These are phyloP conservation scores for Caloenas nicobarica DNA, from an alignment of 2,113 vertebrate species.

Conservation along the genomic window DNA sequence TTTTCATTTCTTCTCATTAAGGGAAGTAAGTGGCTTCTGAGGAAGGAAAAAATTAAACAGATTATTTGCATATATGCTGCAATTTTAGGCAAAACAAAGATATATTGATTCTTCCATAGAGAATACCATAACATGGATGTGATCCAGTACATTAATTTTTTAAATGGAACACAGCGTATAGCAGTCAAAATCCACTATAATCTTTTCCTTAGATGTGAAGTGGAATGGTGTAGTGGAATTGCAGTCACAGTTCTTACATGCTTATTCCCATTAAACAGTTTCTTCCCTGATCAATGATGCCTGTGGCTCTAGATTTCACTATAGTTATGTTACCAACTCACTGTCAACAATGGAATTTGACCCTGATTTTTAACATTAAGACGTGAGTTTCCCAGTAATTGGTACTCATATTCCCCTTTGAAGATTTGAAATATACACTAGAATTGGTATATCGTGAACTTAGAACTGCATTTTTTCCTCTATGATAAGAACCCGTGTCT, in stretches of 20 bases:
- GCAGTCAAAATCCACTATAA: neutral
- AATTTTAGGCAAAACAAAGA: neutral
- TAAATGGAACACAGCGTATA: neutral
- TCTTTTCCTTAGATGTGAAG: neutral
- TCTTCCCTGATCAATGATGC: neutral
- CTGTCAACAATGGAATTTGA: neutral
- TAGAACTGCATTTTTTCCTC: neutral
- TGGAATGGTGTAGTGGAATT: neutral
- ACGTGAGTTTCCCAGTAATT: neutral
- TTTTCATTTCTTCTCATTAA: neutral
- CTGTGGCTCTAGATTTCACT: neutral
- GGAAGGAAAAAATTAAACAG: neutral
- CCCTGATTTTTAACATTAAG: neutral
- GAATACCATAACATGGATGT: neutral
- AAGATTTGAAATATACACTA: neutral
- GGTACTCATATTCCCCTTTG: neutral
- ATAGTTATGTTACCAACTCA: neutral
- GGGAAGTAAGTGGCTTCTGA: neutral
- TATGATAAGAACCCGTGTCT: constrained; percentile 3
- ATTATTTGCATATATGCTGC: neutral
- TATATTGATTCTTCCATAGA: neutral
- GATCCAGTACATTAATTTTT: neutral
- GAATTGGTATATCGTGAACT: neutral
- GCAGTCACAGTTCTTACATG: neutral
- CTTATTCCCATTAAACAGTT: neutral